Base-by-base conservation (phyloP, 2,888 invertebrate genomes). In the Lycophotia porphyrea region DNA sequence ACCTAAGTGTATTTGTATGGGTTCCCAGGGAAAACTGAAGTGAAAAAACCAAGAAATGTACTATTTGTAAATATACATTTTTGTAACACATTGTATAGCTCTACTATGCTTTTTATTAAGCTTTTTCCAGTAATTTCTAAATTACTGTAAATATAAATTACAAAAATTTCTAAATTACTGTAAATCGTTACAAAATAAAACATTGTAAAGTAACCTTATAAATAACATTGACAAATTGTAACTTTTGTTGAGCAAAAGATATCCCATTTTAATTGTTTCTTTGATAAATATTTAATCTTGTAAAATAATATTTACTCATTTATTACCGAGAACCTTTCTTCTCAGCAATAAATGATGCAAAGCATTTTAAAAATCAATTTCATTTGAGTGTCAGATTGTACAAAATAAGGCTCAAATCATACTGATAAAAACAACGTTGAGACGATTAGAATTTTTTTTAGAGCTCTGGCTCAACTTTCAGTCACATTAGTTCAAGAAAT, bases 11-110 rank as follows among this genome's bases (percentile, higher is more conserved):
- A 44, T 71, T 58, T 75, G 27, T 68, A 61, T 61, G 52, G 76
- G 75, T 87, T 89, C 82, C 83, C 78, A 71, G 76, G 80, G 81
- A 86, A 79, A 81, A 69, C 58, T 49, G 63, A 60, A 34, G 34
- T 69, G 27, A 71, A 76, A 39, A 34, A 74, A 58, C n/a, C 27
- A 73, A 34, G 61, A 80, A 64, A 47, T 47, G 2, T 52, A 18
- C 15, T 73, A 27, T 71, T 60, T 68, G 47, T 63, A 71, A n/a
- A 68, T 31, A 71, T 34, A 18, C 13, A 9, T 27, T 36, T 24
- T 70, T 5, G 1, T 8, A 9, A 24, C 11, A 44, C 13, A 15
- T 42, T 75, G 18, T 42, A 27, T 31, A 39, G 1, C 15, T 21
- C 15, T 21, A 52, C 7, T 11, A 24, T 31, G n/a, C 7, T 31